Evolutionary conservation across 2,888 invertebrate genomes (phyloP).

Genomic region (Drosophila greeni): DNA sequence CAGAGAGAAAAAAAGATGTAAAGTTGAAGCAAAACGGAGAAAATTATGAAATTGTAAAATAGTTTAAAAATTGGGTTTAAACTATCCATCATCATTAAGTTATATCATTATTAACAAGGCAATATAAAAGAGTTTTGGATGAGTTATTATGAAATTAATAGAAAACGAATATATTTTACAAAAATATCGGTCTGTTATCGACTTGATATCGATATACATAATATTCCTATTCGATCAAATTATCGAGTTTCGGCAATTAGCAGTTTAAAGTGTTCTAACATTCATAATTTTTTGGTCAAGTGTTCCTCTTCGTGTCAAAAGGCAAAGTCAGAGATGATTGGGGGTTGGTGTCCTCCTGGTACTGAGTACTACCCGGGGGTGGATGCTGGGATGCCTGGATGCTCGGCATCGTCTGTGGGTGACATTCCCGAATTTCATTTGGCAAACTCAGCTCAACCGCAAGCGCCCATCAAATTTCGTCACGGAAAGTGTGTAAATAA

Average conservation of each 20-base stretch:
- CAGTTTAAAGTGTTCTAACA: too few species aligned
- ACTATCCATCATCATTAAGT: too few species aligned
- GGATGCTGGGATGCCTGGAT: conserved; percentile 20
- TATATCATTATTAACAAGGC: too few species aligned
- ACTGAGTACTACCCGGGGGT: conserved; percentile 20
- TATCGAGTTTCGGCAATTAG: neutral
- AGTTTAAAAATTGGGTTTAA: neutral
- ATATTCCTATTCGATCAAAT: too few species aligned
- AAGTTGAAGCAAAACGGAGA: neutral
- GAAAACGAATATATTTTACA: too few species aligned
- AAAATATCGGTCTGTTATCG: neutral
- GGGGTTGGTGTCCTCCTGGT: conserved; percentile 24
- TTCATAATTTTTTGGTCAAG: conserved; percentile 9
- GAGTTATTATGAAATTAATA: too few species aligned
- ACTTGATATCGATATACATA: too few species aligned
- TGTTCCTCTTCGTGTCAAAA: conserved; percentile 37
- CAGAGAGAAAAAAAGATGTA: neutral
- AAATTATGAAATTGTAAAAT: too few species aligned
- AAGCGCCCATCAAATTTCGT: conserved; percentile 55
- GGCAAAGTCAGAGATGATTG: conserved; percentile 48
- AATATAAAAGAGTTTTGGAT: too few species aligned
- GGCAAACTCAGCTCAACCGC: conserved; percentile 60
- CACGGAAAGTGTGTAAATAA: conserved; percentile 71
- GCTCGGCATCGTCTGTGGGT: conserved; percentile 77
- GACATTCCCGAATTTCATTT: conserved; percentile 79